Evolutionary conservation across 2,113 vertebrate genomes (phyloP), one percentile per base, ranked within the genome.

Genomic region (Caranx ignobilis): DNA sequence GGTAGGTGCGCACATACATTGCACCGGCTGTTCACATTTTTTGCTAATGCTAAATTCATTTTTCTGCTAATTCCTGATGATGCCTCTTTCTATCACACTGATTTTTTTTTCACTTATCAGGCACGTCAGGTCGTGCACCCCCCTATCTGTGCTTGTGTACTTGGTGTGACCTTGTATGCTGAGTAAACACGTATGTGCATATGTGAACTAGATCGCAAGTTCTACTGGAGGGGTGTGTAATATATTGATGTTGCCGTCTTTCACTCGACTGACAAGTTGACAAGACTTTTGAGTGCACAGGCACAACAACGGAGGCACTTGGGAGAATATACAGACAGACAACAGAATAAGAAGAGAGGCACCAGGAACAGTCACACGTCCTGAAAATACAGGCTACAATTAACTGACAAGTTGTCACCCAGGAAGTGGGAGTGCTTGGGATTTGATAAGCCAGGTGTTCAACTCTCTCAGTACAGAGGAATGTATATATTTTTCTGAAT

Each of bases 251-350:
- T 74, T 34, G 60, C 70, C 35, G 41, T 47, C 70, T 85, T 83
- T 87, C 71, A 63, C 39, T 83, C 65, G 37, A 47, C 76, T 86
- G 88, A 83, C 67, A 61, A 50, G 50, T 73, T 76, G 78, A 73
- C 81, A 80, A 79, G 63, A 59, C 13, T 68, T 77, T 88, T 72
- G 56, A 34, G 35, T 63, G 50, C 70, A 73, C 54, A 60, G 61
- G 60, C 43, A 39, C 21, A n/a, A 82, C 43, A 41, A 39, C 54
- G 52, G 55, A 61, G 35, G 5, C 54, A 55, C 71, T 10, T 37
- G 78, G 77, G 69, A 78, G 65, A 74, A 48, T n/a, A 48, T n/a
- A 41, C 35, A 61, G 35, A 45, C 26, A 54, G 47, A 71, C 6
- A 41, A 45, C 43, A 47, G 26, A 82, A 52, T 3, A 43, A 48